A percentile compares a stretch with the other conserved stretches of the same genome.
These are phyloP conservation scores for Myrmophylax atrothorax DNA, from an alignment of 2,113 vertebrate species.

Conservation along the genomic window DNA sequence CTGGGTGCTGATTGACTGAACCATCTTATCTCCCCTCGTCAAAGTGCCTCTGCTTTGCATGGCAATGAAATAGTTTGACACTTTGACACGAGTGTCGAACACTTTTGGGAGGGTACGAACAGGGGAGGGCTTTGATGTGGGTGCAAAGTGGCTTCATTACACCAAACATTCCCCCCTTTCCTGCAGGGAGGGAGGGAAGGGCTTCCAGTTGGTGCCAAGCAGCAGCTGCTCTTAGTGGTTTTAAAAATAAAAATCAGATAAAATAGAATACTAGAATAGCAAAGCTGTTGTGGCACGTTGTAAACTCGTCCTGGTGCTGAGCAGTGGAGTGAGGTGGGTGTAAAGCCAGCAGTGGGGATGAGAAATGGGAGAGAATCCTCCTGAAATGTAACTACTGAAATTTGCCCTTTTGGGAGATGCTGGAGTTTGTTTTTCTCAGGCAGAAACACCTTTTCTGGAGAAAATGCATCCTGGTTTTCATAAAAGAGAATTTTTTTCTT, in stretches of 20 bases:
- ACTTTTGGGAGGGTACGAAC: background rate
- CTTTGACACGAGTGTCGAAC: slow-evolving; percentile 54
- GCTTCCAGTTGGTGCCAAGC: background rate
- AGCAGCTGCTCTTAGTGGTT: slow-evolving; percentile 3
- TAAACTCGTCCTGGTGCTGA: background rate
- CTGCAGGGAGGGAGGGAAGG: background rate
- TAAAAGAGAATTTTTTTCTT: background rate
- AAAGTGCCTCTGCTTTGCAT: slow-evolving; percentile 17
- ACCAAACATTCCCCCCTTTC: slow-evolving; percentile 32
- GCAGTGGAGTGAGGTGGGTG: background rate
- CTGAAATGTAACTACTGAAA: background rate
- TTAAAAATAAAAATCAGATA: background rate
- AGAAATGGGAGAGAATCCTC: background rate
- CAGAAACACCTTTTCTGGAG: background rate
- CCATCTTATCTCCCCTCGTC: slow-evolving; percentile 48
- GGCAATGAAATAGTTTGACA: slow-evolving; percentile 61
- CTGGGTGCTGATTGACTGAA: slow-evolving; percentile 48
- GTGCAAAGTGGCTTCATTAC: slow-evolving; percentile 41
- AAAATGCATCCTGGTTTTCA: background rate
- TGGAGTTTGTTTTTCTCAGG: background rate
- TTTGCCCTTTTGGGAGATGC: background rate
- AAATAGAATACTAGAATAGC: background rate
- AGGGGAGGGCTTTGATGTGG: slow-evolving; percentile 38
- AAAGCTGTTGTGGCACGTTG: background rate
- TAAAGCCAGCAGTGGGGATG: background rate